Percentiles rank a stretch among this genome's conserved stretches.
phyloP scores from a whole-genome alignment of 2,113 vertebrate genomes.

The Eidolon helvum region DNA sequence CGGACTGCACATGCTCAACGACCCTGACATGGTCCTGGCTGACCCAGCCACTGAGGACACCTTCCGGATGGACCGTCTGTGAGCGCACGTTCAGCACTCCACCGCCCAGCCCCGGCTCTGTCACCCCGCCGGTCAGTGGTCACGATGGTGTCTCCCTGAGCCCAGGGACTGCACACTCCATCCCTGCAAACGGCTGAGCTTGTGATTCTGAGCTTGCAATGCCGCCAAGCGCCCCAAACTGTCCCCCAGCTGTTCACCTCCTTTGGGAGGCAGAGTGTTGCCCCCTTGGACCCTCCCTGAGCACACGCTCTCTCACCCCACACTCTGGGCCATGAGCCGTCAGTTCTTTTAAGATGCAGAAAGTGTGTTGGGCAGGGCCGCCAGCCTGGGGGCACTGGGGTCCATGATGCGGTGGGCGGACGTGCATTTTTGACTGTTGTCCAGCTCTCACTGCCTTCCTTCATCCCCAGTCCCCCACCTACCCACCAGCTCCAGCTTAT shows the following conservation, averaged over 20 bases:
- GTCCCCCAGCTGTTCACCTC: background rate
- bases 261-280: slow-evolving; percentile 66
- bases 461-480: background rate
- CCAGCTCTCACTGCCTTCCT: slow-evolving; percentile 83
- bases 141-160: slow-evolving; percentile 35
- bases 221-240: slow-evolving; percentile 78
- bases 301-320: background rate
- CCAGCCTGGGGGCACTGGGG: background rate
- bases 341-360: background rate
- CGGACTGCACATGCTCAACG: slow-evolving; percentile 99
- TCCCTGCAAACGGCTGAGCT: slow-evolving; percentile 84
- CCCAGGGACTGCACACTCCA: slow-evolving; percentile 74
- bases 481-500: background rate
- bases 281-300: background rate
- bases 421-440: slow-evolving; percentile 68
- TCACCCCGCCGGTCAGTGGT: slow-evolving; percentile 62
- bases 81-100: background rate
- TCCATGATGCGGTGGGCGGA: background rate
- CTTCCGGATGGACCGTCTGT: slow-evolving; percentile 99
- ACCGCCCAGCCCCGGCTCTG: background rate
- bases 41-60: slow-evolving; percentile 98
- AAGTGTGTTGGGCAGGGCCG: background rate
- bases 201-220: slow-evolving; percentile 90
- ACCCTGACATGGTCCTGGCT: slow-evolving; percentile 97
- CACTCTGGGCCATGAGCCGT: background rate